Percentiles rank a stretch among this genome's conserved stretches.
These are phyloP conservation scores for Eudasyphora cyanicolor DNA, from an alignment of 2,888 invertebrate genomes.

Conservation along the genomic window DNA sequence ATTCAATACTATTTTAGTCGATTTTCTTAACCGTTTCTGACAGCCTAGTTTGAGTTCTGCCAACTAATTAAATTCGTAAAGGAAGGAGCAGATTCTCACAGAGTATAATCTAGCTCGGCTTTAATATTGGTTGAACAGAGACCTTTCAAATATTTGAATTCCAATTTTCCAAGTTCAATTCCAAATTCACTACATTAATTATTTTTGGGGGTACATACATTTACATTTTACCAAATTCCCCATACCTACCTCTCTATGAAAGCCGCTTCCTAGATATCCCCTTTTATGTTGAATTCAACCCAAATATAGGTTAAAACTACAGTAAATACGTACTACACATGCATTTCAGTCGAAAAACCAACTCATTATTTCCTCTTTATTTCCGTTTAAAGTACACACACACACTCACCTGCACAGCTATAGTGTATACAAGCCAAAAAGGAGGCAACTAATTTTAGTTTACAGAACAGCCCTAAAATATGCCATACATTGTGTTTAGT, in stretches of 20 bases:
- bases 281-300: neutral
- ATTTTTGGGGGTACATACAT: too few species aligned
- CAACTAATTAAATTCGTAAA: too few species aligned
- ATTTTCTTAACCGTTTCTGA: too few species aligned
- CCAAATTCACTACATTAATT: too few species aligned
- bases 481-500: neutral
- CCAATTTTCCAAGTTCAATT: too few species aligned
- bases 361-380: conserved; percentile 35
- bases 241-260: neutral
- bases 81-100: too few species aligned
- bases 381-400: neutral
- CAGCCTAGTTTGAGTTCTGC: too few species aligned
- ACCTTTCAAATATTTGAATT: too few species aligned
- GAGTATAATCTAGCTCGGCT: too few species aligned
- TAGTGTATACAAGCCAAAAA: conserved; percentile 36
- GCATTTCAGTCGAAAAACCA: conserved; percentile 11
- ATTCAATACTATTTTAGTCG: too few species aligned
- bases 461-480: conserved; percentile 48
- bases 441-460: conserved; percentile 56
- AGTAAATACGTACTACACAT: conserved; percentile 20
- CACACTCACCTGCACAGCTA: neutral
- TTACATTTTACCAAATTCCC: neutral
- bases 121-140: too few species aligned
- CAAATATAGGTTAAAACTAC: conserved; percentile 14
- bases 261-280: neutral